A percentile compares a stretch with the other conserved stretches of the same genome.
phyloP scores from a whole-genome alignment of 2,797 vertebrate genomes.

The Myripristis murdjan region DNA sequence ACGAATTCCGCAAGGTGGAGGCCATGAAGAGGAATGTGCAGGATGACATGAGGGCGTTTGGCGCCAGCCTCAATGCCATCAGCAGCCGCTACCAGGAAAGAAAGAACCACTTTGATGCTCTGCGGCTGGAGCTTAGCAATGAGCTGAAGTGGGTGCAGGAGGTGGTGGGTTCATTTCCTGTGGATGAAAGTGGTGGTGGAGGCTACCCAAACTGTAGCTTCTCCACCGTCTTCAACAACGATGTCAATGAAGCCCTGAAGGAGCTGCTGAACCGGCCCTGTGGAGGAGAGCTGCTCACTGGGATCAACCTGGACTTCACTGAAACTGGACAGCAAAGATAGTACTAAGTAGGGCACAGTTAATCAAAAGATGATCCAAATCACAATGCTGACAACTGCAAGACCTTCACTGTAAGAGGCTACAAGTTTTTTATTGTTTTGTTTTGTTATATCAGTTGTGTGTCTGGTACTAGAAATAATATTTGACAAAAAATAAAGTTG shows the following conservation, averaged over 20 bases:
- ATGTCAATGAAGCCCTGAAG: slow-evolving; percentile 88
- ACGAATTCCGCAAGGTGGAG: slow-evolving; percentile 92
- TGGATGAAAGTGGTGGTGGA: slow-evolving; percentile 36
- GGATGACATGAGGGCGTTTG: slow-evolving; percentile 86
- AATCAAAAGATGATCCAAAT: neutral
- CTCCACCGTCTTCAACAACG: slow-evolving; percentile 80
- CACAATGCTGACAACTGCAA: neutral
- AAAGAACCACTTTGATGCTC: slow-evolving; percentile 85
- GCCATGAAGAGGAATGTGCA: slow-evolving; percentile 88
- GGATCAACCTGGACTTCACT: slow-evolving; percentile 83
- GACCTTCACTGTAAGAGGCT: neutral
- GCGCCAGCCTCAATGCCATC: slow-evolving; percentile 74
- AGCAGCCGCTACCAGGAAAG: slow-evolving; percentile 83
- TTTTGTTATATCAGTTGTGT: too few species aligned
- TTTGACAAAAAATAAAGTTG: neutral
- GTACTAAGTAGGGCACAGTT: neutral
- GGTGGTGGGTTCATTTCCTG: slow-evolving; percentile 83
- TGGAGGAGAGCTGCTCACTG: slow-evolving; percentile 85
- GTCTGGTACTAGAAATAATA: neutral
- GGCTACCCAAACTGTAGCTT: slow-evolving; percentile 70
- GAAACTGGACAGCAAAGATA: slow-evolving; percentile 77
- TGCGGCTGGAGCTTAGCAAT: slow-evolving; percentile 87
- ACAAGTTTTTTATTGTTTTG: neutral
- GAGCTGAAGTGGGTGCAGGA: slow-evolving; percentile 93
- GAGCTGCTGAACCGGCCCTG: slow-evolving; percentile 87